Conservation (phyloP, 2,888 invertebrate genomes). For the Apodemia zela region DNA sequence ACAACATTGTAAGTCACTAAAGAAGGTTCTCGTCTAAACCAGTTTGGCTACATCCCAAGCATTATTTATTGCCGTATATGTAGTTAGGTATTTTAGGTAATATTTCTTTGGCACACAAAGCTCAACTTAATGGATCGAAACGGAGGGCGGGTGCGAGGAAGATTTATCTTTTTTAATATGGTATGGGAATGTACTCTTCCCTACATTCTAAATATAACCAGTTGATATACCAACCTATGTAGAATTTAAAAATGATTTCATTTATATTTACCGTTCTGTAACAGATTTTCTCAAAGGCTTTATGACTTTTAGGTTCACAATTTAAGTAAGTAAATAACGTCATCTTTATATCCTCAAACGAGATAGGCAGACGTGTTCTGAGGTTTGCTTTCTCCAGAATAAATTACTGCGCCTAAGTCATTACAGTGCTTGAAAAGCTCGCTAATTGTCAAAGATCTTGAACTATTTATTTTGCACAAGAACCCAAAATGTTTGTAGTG, state of each 20-base stretch:
- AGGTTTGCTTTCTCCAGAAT: too few relatives aligned
- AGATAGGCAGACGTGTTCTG: too few relatives aligned
- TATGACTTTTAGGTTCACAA: too few relatives aligned
- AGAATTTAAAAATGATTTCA: not conserved
- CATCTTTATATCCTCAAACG: too few relatives aligned
- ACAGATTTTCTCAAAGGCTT: too few relatives aligned
- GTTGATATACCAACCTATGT: not conserved
- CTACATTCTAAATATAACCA: not conserved
- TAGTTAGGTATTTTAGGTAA: conserved; percentile 29
- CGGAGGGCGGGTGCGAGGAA: conserved; percentile 55
- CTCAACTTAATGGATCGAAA: conserved; percentile 47
- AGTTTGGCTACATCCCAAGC: conserved; percentile 32
- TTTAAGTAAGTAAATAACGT: too few relatives aligned
- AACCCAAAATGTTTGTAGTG: too few relatives aligned
- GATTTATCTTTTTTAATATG: conserved; percentile 73
- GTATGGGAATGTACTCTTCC: conserved; percentile 45
- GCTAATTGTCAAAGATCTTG: too few relatives aligned
- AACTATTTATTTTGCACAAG: too few relatives aligned
- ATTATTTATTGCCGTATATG: conserved; percentile 31
- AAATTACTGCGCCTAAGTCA: too few relatives aligned
- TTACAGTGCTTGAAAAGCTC: too few relatives aligned
- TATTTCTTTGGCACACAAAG: conserved; percentile 36
- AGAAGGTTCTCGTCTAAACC: conserved; percentile 33
- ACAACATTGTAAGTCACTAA: conserved; percentile 49
- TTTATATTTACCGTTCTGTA: too few relatives aligned